Percentiles rank a stretch among this genome's conserved stretches.
Conservation (phyloP, 1,140 invertebrate genomes). For the Lineus longissimus region DNA sequence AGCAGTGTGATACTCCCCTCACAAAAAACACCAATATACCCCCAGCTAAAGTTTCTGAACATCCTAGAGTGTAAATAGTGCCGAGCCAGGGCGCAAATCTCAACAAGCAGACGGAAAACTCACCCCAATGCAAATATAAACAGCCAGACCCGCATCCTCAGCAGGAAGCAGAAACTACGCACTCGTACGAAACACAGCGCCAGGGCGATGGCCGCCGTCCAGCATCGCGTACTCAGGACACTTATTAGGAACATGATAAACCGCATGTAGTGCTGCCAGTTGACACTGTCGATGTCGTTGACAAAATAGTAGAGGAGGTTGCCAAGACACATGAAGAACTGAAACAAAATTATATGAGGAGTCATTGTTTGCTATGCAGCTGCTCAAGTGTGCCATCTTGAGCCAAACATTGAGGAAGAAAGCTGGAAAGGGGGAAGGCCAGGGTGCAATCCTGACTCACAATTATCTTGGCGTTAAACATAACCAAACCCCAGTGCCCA, state of each 20-base stretch:
- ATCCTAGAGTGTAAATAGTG: no score
- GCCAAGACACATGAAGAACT: conserved; percentile 64
- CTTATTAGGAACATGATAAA: conserved; percentile 70
- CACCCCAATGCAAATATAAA: conserved; percentile 75
- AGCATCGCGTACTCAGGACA: conserved; percentile 73
- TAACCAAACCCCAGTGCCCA: no score
- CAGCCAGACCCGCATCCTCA: conserved; percentile 69
- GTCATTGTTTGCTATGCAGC: no score
- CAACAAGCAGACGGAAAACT: conserved; percentile 30
- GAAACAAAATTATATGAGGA: conserved; percentile 18
- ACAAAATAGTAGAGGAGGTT: conserved; percentile 66
- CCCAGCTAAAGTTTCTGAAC: no score
- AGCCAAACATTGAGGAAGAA: no score
- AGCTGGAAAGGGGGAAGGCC: no score
- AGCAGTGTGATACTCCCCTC: no score
- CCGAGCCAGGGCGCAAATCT: no score
- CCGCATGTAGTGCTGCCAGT: conserved; percentile 65
- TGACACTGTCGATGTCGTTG: conserved; percentile 37
- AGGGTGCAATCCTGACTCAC: no score
- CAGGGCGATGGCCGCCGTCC: conserved; percentile 76
- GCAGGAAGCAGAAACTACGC: conserved; percentile 73
- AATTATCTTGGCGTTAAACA: no score
- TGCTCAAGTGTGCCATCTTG: no score
- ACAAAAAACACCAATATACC: no score
- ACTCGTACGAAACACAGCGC: conserved; percentile 77